Evolutionary conservation across 2,888 invertebrate species (phyloP), one percentile per base, ranked within the genome.

Genomic region (Drosophila maculinotata): DNA sequence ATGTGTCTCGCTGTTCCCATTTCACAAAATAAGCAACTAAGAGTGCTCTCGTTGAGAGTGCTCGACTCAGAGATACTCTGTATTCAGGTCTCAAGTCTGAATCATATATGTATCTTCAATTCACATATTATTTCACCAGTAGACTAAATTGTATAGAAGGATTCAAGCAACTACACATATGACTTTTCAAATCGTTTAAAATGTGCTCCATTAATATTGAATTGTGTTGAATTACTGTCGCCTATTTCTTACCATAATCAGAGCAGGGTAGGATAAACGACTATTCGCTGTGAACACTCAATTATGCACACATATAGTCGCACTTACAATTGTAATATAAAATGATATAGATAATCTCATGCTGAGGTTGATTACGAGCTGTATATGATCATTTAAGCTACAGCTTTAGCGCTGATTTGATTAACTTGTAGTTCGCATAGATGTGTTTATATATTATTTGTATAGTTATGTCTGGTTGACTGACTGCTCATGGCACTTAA

Each of bases 401-500:
- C 39, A 54, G 56, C 54, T 48, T 51, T 41, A 36, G 51, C 52
- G 51, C 12, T 71, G 63, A 72, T 76, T 72, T 76, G 68, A 74
- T 74, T 76, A 72, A 67, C 54, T 72, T 62, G 31, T 23, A 20
- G 45, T 33, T 31, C 49, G 38, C 53, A 20, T 42, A 25, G 28
- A 39, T 31, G 15, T 39, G 39, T 47, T 28, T 47, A 36, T 44
- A 31, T 51, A 35, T 73, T 59, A 58, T 58, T 51, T 47, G 49
- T 69, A 68, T 73, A 56, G 68, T 68, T 65, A 71, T 65, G 63
- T 57, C 59, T 72, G 64, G 38, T 57, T 76, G 79, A 76, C 57
- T 77, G 76, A 68, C 76, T 79, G 56, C 59, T 70, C 58, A 62
- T 42, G 60, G 79, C 76, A 77, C 76, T 77, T 79, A 65, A 65